These are phyloP conservation scores for Clivina fossor DNA, from an alignment of 2,888 invertebrate species.

Conservation along the genomic window DNA sequence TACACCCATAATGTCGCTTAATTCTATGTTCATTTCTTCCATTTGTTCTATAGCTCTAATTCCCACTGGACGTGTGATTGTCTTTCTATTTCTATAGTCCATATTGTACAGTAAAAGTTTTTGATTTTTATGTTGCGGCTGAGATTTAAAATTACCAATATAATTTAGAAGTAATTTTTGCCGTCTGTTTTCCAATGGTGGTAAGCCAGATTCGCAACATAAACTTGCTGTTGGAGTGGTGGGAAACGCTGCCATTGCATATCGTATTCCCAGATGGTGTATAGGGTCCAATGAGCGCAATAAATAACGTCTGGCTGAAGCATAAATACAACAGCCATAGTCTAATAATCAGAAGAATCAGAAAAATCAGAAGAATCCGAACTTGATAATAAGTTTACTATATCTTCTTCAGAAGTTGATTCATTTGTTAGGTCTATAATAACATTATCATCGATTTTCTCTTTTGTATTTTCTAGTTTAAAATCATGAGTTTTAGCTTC, in stretches of 20 bases:
- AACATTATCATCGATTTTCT: too few relatives aligned
- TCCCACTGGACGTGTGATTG: neutral
- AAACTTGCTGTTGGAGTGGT: neutral
- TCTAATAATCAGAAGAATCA: too few relatives aligned
- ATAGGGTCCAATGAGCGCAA: neutral
- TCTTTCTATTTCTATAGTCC: neutral
- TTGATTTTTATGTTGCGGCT: neutral
- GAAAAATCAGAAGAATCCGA: too few relatives aligned
- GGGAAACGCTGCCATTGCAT: neutral
- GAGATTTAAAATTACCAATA: neutral
- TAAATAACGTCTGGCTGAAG: neutral
- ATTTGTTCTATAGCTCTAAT: neutral
- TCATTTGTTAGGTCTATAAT: too few relatives aligned
- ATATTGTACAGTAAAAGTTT: too few relatives aligned
- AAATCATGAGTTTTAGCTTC: conserved; percentile 46
- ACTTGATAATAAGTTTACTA: too few relatives aligned
- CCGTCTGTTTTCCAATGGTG: neutral
- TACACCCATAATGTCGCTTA: neutral
- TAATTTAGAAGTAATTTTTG: neutral
- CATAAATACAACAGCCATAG: neutral
- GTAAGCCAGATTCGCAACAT: neutral
- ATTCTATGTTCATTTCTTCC: neutral
- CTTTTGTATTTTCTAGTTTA: too few relatives aligned
- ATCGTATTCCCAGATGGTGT: conserved; percentile 1
- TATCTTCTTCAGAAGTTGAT: too few relatives aligned